Evolutionary conservation across 1,140 invertebrate species (phyloP).

Genomic region (Drosophila pruinosa): DNA sequence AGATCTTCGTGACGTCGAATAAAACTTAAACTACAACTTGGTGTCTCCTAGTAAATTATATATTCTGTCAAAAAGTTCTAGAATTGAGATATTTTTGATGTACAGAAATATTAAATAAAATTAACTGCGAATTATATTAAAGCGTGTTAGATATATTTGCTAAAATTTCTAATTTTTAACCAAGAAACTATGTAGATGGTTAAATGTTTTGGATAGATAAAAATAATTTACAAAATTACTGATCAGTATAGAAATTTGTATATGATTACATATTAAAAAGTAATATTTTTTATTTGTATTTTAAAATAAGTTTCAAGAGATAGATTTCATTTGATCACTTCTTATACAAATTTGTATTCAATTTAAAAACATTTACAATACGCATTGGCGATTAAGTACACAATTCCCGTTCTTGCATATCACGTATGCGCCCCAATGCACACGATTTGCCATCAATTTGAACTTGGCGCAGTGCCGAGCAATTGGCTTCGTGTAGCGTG

Average conservation of each 20-base stretch:
- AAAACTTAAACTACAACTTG: slow-evolving; percentile 1
- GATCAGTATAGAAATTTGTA: no score
- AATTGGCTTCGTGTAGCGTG: neutral
- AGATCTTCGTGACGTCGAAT: slow-evolving; percentile 7
- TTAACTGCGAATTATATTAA: no score
- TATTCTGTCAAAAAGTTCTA: neutral
- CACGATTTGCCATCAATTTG: slow-evolving; percentile 23
- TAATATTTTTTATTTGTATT: no score
- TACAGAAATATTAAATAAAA: neutral
- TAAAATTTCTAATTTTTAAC: neutral
- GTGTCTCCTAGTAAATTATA: neutral
- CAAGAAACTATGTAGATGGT: no score
- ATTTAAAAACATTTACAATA: neutral
- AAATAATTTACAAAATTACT: no score
- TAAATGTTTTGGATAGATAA: no score
- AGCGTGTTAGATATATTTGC: neutral
- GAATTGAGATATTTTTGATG: neutral
- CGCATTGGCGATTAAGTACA: neutral
- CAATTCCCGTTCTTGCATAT: slow-evolving; percentile 38
- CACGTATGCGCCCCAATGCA: slow-evolving; percentile 57
- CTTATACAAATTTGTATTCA: neutral
- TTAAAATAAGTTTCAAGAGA: neutral
- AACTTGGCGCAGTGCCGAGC: slow-evolving; percentile 63
- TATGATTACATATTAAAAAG: no score
- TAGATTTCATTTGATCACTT: neutral